Conservation (phyloP, 2,797 vertebrate species). For the Aplochiton taeniatus region DNA sequence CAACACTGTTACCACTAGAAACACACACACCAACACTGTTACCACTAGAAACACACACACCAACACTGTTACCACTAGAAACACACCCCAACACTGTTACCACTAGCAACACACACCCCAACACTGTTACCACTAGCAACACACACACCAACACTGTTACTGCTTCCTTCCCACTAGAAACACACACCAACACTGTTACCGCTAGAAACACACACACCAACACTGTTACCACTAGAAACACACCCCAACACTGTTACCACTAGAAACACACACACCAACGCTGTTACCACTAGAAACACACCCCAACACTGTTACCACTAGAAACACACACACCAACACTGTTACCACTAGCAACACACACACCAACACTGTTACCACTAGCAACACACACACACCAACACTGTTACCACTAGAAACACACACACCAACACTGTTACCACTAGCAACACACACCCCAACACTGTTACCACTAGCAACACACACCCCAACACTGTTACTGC, state of each 20-base stretch:
- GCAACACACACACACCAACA: constrained; percentile 21
- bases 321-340: constrained; percentile 18
- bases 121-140: too few relatives aligned
- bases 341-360: too few relatives aligned
- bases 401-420: too few relatives aligned
- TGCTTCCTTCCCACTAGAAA: too few relatives aligned
- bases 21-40: constrained; percentile 17
- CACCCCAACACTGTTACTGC: constrained; percentile 5
- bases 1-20: not conserved
- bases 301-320: constrained; percentile 3
- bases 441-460: constrained; percentile 35
- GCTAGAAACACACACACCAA: constrained; percentile 28
- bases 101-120: constrained; percentile 41
- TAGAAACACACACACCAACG: constrained; percentile 21
- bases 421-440: constrained; percentile 10
- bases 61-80: not conserved
- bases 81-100: constrained; percentile 18
- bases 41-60: too few relatives aligned
- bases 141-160: constrained; percentile 18
- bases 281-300: constrained; percentile 25
- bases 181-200: constrained; percentile 13
- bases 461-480: constrained; percentile 39
- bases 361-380: constrained; percentile 5
- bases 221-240: constrained; percentile 16
- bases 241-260: constrained; percentile 10